These are phyloP conservation scores for Tachycineta bicolor DNA, from an alignment of 2,113 vertebrate species.

Conservation along the genomic window DNA sequence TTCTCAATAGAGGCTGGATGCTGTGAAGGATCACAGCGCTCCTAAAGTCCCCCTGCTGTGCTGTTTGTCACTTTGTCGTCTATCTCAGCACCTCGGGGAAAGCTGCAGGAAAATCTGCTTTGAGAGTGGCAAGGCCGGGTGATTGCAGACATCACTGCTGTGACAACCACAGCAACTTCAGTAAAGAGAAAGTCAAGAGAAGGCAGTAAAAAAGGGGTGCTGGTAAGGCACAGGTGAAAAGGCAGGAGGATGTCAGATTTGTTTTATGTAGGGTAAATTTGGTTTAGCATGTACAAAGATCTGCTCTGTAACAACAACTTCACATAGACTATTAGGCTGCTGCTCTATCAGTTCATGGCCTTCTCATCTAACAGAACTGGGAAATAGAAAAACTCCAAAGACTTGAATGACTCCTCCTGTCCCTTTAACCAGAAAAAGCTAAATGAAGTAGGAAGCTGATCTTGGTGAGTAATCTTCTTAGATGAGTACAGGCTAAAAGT, in stretches of 20 bases:
- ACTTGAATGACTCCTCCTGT: constrained; percentile 6
- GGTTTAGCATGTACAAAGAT: background rate
- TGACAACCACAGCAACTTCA: background rate
- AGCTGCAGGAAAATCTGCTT: background rate
- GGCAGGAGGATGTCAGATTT: background rate
- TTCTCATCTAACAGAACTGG: background rate
- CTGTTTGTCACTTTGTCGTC: background rate
- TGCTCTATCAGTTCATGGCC: background rate
- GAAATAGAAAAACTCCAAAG: background rate
- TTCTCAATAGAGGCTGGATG: background rate
- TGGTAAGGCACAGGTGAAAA: background rate
- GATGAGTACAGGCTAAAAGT: constrained; percentile 57
- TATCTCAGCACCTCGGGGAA: background rate
- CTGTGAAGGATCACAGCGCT: background rate
- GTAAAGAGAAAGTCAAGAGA: background rate
- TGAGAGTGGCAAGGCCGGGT: background rate
- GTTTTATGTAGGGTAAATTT: background rate
- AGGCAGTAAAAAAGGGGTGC: background rate
- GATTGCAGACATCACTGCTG: background rate
- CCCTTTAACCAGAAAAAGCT: constrained; percentile 46
- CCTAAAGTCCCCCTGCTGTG: background rate
- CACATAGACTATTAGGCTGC: background rate
- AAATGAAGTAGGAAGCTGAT: constrained; percentile 49
- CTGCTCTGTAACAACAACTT: background rate
- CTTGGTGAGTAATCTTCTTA: constrained; percentile 62